Base-by-base conservation (phyloP, 2,113 vertebrate species). In the Antidorcas marsupialis region DNA sequence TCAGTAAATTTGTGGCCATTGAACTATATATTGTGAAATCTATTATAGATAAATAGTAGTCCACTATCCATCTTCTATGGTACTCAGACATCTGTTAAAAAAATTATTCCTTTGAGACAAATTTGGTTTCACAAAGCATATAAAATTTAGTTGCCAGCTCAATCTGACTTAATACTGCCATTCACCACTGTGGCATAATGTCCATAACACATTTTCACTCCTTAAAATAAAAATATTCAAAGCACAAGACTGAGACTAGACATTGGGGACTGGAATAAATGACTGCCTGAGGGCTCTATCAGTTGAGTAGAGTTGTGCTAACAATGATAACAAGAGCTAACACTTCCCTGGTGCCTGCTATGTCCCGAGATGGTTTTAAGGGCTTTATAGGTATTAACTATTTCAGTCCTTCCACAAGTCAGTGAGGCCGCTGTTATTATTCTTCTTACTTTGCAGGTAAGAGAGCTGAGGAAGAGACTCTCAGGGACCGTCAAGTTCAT, bases 71-170 rank as follows among this genome's bases (percentile, higher is more conserved):
- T 84, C 87, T 89, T 95, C 86, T 45, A 84, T 81, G 0, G 11
- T 91, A 64, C 83, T 96, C n/a, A 91, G 52, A 91, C 39, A 93
- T 55, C 85, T 89, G 74, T 95, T 95, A 87, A 83, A 71, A 78
- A 71, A 28, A 87, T 78, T 89, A 45, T 91, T 60, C 89, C 79
- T 96, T 87, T 74, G 92, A 97, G 79, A 98, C 84, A 67, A 87
- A 93, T 90, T 93, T 81, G 45, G 76, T 96, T 96, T 98, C 57
- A 81, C 47, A 90, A 84, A 94, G 30, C 45, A 81, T 74, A 88
- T 95, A 90, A 97, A 95, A 78, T 7, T 52, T 96, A 53, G 84
- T 91, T 95, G 79, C 90, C 27, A 82, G 60, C 88, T 97, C 87
- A 53, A 76, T 92, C 55, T 91, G 74, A 90, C 33, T 89, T 97